Evolutionary conservation across 2,888 invertebrate species (phyloP), one percentile per base, ranked within the genome.

Genomic region (Drosophila infuscata): DNA sequence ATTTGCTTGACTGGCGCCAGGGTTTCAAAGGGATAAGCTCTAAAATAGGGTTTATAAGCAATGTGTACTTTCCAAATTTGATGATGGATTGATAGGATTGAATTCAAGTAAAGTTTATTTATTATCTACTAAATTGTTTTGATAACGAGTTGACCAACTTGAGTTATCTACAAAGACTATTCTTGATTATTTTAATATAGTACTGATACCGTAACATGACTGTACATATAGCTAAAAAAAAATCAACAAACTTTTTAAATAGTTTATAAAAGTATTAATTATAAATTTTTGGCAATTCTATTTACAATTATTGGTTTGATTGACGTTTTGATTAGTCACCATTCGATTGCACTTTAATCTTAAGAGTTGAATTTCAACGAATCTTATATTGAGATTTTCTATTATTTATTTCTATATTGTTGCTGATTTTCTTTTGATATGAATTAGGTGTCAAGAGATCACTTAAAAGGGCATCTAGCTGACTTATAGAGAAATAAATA

Each of bases 11-110:
- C 76, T 75, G 82, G 89, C 71, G 84, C 78, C 81, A 60, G 83
- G 72, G 60, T 59, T 75, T 68, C 65, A 60, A 81, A 73, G 72
- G 74, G 74, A 84, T 81, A 71, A 81, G 82, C 81, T 62, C 38
- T 38, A 70, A 84, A 84, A 68, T 78, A 68, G 70, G 59, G 58
- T 69, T 17, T 58, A 48, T 38, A 66, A 20, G 29, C 30, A 25
- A 25, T 25, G 2, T 25, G 15, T 25, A 33, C 30, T 30, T 29
- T 29, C 20, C 20, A 8, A 52, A 20, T 43, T 58, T 17, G 32
- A 15, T 33, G 43, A 43, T 32, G 15, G 20, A 33, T 53, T 20
- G 20, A 53, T 35, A 33, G 20, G 15, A 12, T 33, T 53, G 4
- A 53, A 53, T 35, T 53, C 33, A 51, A 17, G n/a, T 32, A 3